Conservation (phyloP, 1,140 invertebrate species). For the Propsilocerus akamusi region DNA sequence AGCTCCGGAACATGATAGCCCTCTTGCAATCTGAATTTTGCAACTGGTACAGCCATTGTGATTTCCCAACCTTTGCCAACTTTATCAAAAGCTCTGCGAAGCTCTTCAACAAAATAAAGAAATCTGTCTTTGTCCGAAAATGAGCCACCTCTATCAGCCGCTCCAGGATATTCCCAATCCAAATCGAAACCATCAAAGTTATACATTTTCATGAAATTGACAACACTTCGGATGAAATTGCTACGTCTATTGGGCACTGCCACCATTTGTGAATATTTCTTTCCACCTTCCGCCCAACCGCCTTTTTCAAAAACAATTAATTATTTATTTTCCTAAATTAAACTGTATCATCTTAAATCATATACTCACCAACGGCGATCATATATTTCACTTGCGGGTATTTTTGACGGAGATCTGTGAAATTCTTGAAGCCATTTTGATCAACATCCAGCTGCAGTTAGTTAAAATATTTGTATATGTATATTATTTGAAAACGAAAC, state of each 20-base stretch:
- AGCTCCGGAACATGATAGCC: slow-evolving; percentile 77
- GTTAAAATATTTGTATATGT: neutral
- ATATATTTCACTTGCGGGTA: slow-evolving; percentile 56
- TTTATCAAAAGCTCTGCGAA: slow-evolving; percentile 55
- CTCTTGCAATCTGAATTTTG: slow-evolving; percentile 66
- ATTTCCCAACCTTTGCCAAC: slow-evolving; percentile 62
- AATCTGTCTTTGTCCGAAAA: slow-evolving; percentile 69
- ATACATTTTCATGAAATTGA: slow-evolving; percentile 60
- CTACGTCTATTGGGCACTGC: slow-evolving; percentile 41
- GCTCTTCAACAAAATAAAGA: slow-evolving; percentile 64
- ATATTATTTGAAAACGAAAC: neutral
- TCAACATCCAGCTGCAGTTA: slow-evolving; percentile 43
- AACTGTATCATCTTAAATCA: no score
- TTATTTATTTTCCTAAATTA: no score
- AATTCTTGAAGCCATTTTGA: slow-evolving; percentile 62
- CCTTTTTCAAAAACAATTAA: no score
- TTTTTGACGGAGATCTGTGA: slow-evolving; percentile 49
- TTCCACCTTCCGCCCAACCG: slow-evolving; percentile 77
- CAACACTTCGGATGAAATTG: slow-evolving; percentile 53
- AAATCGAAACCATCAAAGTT: slow-evolving; percentile 67
- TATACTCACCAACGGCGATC: slow-evolving; percentile 66
- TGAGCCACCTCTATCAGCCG: slow-evolving; percentile 63
- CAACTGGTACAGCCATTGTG: slow-evolving; percentile 70
- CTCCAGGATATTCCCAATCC: slow-evolving; percentile 53
- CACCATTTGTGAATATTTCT: slow-evolving; percentile 67